Evolutionary conservation across 2,113 vertebrate species (phyloP).

Genomic region (Capreolus pygargus): DNA sequence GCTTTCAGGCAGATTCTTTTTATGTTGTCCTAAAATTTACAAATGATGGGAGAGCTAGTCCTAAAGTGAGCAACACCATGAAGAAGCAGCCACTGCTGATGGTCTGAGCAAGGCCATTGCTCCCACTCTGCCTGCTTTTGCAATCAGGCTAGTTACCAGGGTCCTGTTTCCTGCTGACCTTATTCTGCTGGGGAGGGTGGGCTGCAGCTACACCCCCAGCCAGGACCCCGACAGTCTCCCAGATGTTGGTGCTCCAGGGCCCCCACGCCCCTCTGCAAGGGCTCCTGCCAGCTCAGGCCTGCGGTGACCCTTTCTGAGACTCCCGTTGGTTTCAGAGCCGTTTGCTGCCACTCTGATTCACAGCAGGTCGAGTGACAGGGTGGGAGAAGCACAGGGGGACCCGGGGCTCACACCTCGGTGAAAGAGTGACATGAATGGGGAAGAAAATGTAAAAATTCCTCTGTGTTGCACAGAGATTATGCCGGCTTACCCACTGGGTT

Average conservation of each 20-base stretch:
- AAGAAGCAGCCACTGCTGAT: fast-evolving
- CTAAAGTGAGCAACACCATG: background rate
- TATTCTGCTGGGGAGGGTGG: background rate
- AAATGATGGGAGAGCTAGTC: background rate
- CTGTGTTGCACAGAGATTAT: slow-evolving; percentile 63
- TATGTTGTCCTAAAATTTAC: background rate
- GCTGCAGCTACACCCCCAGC: background rate
- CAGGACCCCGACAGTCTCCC: background rate
- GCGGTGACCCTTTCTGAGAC: background rate
- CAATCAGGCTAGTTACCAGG: background rate
- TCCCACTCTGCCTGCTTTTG: background rate
- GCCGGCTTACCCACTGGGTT: slow-evolving; percentile 71
- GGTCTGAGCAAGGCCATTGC: background rate
- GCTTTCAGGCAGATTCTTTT: background rate
- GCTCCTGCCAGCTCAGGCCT: background rate
- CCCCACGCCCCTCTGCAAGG: background rate
- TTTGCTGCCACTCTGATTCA: background rate
- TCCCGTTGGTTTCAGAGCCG: background rate
- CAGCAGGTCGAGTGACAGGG: background rate
- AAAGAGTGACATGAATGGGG: slow-evolving; percentile 62
- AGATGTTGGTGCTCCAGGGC: slow-evolving; percentile 22
- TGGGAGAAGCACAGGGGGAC: background rate
- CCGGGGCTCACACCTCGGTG: background rate
- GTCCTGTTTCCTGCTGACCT: background rate
- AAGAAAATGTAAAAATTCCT: slow-evolving; percentile 41